Base-by-base conservation (phyloP, 2,113 vertebrate species). In the Shinisaurus crocodilurus region DNA sequence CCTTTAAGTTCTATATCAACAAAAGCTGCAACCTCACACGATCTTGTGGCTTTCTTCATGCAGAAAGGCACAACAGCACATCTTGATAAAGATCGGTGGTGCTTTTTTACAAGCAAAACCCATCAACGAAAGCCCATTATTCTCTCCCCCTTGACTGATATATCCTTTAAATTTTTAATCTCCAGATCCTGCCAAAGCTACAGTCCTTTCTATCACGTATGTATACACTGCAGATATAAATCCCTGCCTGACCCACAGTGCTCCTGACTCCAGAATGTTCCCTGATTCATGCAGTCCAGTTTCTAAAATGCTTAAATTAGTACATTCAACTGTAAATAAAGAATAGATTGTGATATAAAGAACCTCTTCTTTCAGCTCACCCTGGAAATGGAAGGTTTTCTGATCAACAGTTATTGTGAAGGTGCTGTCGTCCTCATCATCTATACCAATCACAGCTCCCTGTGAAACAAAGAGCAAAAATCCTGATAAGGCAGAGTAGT, bases 381-480 rank as follows among this genome's bases (percentile, higher is more conserved):
- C 99, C 98, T 99, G 99, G 97, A 99, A 99, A 98, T 99, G 99
- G 97, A 99, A 99, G 97, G 99, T 99, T 98, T 99, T 99, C 98
- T 99, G 99, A 98, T 99, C 99, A 97, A 99, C 99, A 95, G 99
- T 99, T 97, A 99, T 99, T 96, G 99, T 99, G 97, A 99, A 99
- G 96, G 99, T 99, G 98, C 99, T 99, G 98, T 99, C 99, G 97
- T 99, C 99, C 97, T 99, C 99, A 97, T 99, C 99, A 97, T 99
- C 99, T 91, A 99, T 99, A 97, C 99, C 99, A 97, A 99, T 99
- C 97, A 99, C 99, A 97, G 99, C 99, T 98, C 99, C 99, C 99
- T 99, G 98, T 96, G 97, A 98, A 97, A 98, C 96, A 98, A 98
- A 98, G 98, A 98, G 97, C 97, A 96, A 94, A 96, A 96, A 98